Evolutionary conservation across 2,113 vertebrate genomes (phyloP), one percentile per base, ranked within the genome.

Genomic region (Lota lota): DNA sequence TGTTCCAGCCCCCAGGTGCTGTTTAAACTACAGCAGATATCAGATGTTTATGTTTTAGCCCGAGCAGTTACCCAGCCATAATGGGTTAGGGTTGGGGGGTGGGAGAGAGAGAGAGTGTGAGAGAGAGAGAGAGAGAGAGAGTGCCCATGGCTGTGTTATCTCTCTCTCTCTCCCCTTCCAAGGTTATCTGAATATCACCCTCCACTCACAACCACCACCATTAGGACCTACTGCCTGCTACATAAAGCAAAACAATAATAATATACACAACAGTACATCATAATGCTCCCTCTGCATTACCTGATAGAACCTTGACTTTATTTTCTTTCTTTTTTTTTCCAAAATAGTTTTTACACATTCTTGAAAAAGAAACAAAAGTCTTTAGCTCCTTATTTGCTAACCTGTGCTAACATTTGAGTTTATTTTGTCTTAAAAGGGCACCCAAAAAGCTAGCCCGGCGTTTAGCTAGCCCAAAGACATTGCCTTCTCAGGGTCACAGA

Each of bases 181-280:
- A 91, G 90, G 89, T 91, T 91, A 91, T 87, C 79, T 77, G 81
- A 78, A 86, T 79, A 87, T 79, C 78, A 75, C 79, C 79, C 58
- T 72, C 61, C 61, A 61, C 73, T 64, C 24, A 24, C 24, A 24
- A 40, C 61, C 65, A 40, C 60, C 28, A 72, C 78, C 72, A 82
- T 80, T 83, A 83, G 68, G 77, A 81, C 81, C 50, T 78, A 77
- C 63, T 58, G 66, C 61, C 56, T 56, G 50, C 70, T 66, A 73
- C 79, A 86, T 63, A 66, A 77, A 70, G 57, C 63, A 80, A n/a
- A 54, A 54, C 18, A 80, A 85, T 61, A 75, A 75, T 66, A 78
- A 72, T 54, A 66, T 17, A 15, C 18, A 61, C 50, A 16, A 81
- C 66, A 12, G 51, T 67, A 66, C 62, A 79, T 69, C 33, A 61